phyloP scores from a whole-genome alignment of 2,888 invertebrate genomes.

The Standfussiana lucernea region DNA sequence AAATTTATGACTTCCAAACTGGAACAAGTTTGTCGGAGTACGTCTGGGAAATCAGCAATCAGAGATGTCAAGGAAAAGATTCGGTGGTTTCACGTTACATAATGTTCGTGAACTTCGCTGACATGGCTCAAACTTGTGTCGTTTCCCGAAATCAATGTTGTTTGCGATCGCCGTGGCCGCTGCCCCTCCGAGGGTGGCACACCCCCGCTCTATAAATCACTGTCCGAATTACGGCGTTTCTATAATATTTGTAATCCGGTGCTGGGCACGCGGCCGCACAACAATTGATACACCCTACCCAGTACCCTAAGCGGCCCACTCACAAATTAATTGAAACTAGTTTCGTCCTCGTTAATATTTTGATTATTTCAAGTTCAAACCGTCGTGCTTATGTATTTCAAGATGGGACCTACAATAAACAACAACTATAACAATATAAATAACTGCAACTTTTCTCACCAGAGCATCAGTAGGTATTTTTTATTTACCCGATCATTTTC shows the following conservation, averaged over 20 bases:
- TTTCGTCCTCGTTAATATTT: slow-evolving; percentile 77
- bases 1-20: slow-evolving; percentile 46
- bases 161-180: slow-evolving; percentile 82
- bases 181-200: slow-evolving; percentile 86
- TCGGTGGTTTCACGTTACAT: slow-evolving; percentile 52
- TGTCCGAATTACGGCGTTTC: slow-evolving; percentile 89
- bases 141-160: slow-evolving; percentile 89
- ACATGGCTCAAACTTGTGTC: slow-evolving; percentile 80
- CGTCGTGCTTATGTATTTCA: slow-evolving; percentile 1
- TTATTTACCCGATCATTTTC: slow-evolving; percentile 44
- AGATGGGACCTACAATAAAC: slow-evolving; percentile 5
- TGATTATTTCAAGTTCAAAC: slow-evolving; percentile 68
- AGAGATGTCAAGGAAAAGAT: slow-evolving; percentile 58
- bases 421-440: no score
- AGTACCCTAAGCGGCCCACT: slow-evolving; percentile 62
- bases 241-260: slow-evolving; percentile 87
- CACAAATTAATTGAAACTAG: slow-evolving; percentile 83
- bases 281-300: slow-evolving; percentile 81
- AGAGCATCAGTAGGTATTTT: slow-evolving; percentile 1
- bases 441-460: neutral
- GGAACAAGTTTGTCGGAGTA: slow-evolving; percentile 47
- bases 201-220: slow-evolving; percentile 90
- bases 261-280: slow-evolving; percentile 80
- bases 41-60: slow-evolving; percentile 60
- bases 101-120: slow-evolving; percentile 67